These are phyloP conservation scores for Agonopterix alstromeriana DNA, from an alignment of 2,888 invertebrate species.

Conservation along the genomic window DNA sequence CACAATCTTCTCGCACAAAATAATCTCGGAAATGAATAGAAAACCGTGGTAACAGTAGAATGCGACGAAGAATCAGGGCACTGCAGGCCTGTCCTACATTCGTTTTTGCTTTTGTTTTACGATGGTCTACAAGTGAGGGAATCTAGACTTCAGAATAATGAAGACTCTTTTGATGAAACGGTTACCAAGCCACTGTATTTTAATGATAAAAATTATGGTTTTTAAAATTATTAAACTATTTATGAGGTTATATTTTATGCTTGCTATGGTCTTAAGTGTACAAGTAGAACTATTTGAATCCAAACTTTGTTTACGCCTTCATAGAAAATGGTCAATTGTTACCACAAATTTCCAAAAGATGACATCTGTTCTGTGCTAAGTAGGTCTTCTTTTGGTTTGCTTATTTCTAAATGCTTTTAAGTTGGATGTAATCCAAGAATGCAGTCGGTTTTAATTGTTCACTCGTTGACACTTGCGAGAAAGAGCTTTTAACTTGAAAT, in stretches of 20 bases:
- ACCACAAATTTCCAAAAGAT: too few relatives aligned
- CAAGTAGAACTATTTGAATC: too few relatives aligned
- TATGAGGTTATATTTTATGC: too few relatives aligned
- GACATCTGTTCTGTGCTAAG: too few relatives aligned
- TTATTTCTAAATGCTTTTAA: background rate
- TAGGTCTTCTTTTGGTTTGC: too few relatives aligned
- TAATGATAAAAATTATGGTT: too few relatives aligned
- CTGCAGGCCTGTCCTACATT: conserved; percentile 65
- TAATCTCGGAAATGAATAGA: too few relatives aligned
- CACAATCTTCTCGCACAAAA: too few relatives aligned
- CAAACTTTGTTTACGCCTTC: too few relatives aligned
- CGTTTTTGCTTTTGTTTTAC: conserved; percentile 34
- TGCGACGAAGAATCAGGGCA: conserved; percentile 57
- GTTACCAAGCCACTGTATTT: background rate
- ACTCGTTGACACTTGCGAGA: background rate
- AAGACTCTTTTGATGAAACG: background rate
- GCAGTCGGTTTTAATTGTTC: background rate
- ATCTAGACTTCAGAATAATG: conserved; percentile 29
- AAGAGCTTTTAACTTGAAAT: background rate
- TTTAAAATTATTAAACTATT: too few relatives aligned
- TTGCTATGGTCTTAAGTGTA: too few relatives aligned
- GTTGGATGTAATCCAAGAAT: background rate
- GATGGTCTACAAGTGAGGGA: conserved; percentile 21
- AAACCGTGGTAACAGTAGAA: conserved; percentile 10
- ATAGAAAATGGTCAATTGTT: too few relatives aligned